Evolutionary conservation across 2,888 invertebrate species (phyloP).

Genomic region (Polymixis flavicincta): DNA sequence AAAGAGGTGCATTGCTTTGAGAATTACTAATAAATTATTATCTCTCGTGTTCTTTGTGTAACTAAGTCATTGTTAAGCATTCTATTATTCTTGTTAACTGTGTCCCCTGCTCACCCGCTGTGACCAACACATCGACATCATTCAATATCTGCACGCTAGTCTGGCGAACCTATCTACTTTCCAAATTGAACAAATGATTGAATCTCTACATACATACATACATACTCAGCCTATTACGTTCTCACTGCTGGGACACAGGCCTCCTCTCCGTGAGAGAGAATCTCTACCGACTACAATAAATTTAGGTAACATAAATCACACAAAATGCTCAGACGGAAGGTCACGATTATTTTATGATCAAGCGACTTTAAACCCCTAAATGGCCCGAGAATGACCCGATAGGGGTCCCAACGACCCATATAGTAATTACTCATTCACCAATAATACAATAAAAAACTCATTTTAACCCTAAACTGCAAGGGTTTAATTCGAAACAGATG

Average conservation of each 20-base stretch:
- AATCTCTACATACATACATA: too few relatives aligned
- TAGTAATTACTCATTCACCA: constrained; percentile 51
- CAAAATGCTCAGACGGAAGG: constrained; percentile 4
- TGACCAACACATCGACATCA: background rate
- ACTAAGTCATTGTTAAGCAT: background rate
- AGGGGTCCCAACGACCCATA: background rate
- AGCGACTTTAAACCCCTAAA: background rate
- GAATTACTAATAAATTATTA: background rate
- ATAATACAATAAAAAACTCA: constrained; percentile 59
- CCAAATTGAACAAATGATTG: constrained; percentile 30
- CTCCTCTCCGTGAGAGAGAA: too few relatives aligned
- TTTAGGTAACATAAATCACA: constrained; percentile 4
- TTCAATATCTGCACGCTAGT: background rate
- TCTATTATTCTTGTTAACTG: background rate
- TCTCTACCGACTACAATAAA: background rate
- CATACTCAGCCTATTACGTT: too few relatives aligned
- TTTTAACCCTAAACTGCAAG: constrained; percentile 50
- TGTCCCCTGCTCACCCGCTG: background rate
- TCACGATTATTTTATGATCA: constrained; percentile 16
- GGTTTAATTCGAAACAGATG: constrained; percentile 57
- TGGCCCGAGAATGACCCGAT: constrained; percentile 24
- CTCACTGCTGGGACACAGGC: too few relatives aligned
- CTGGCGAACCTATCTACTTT: constrained; percentile 7
- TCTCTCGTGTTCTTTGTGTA: background rate
- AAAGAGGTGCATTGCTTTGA: background rate